Base-by-base conservation (phyloP, 2,888 invertebrate species). In the Tromatobia lineatoria region DNA sequence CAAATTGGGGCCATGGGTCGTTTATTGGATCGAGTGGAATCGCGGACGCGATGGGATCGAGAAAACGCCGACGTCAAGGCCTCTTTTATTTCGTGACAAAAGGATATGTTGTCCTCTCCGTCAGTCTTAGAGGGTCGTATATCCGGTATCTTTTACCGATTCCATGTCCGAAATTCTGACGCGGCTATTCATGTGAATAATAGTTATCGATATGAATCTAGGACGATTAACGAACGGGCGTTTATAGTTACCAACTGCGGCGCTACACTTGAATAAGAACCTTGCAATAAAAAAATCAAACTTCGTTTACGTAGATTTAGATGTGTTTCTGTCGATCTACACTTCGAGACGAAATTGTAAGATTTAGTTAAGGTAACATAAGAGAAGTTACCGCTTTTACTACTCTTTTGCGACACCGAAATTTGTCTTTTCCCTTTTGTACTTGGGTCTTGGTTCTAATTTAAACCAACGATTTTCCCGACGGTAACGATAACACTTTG, bases 11-110 rank as follows among this genome's bases (percentile, higher is more conserved):
- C 86, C 87, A 87, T 73, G 88, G 88, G 88, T 89, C 89, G 89
- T 88, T 87, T 88, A 90, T 89, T 89, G 89, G 88, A 88, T 88
- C 83, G 71, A 87, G 88, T 89, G 86, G 83, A 82, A 84, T 81
- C 82, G 83, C 64, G 23, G 29, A 59, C 67, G 20, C 47, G 74
- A 50, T 34, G 57, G 67, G n/a, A 50, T 45, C 74, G 78, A 73
- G 38, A 74, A 71, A 80, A 61, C 69, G 70, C 54, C 66, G 77
- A 77, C 67, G 73, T 47, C 34, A 42, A 50, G 52, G 59, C 50
- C 13, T 50, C 45, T 45, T 29, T 59, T 45, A 64, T 20, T 18
- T 69, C 45, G 66, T 38, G 76, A 29, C 34, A 52, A 71, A 73
- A 76, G 57, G 15, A 61, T 70, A 29, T 52, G 15, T n/a, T 20